Evolutionary conservation across 2,113 vertebrate genomes (phyloP), one percentile per base, ranked within the genome.

Genomic region (Caranx ignobilis): DNA sequence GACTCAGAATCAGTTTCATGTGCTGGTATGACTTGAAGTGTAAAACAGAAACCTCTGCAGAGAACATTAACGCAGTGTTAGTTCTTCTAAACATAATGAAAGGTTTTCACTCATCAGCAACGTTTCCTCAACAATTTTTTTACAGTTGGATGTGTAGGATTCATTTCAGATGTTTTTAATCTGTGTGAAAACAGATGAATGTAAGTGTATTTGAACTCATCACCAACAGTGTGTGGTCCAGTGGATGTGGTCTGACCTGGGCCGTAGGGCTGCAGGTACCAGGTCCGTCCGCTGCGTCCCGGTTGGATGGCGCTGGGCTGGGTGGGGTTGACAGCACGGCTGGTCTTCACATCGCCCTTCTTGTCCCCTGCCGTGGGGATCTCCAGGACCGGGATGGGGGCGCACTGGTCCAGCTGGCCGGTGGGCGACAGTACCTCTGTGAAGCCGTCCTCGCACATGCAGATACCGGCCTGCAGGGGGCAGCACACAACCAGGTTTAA

Each of bases 221-320:
- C 0, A 0, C 11, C 2, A 54, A 54, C 8, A 9, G 3, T 2
- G 55, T 26, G 39, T 26, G 26, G 26, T 26, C 26, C 26, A 26
- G 1, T 26, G 15, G 5, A 11, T 3, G 16, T 37, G 57, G 26
- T 73, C 91, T 96, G 92, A 99, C 98, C 98, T 95, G 96, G 96
- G 89, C 97, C 97, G 86, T 98, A 97, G 7, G 97, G 98, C 90
- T 98, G 97, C 59, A 99, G 95, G 96, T 98, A 99, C 98, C 98
- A 99, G 75, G 97, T 97, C 75, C 96, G 96, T 16, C 96, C 97
- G 0, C 81, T 80, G 77, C 96, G 94, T 77, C 97, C 97, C 4
- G 96, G 94, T 89, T 95, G 95, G 71, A 93, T 93, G 76, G 92
- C 95, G 87, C 94, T 94, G 68, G 96, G 93, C 63, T 94, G 94